Conservation (phyloP, 2,113 vertebrate species). For the Poeciliopsis retropinna region DNA sequence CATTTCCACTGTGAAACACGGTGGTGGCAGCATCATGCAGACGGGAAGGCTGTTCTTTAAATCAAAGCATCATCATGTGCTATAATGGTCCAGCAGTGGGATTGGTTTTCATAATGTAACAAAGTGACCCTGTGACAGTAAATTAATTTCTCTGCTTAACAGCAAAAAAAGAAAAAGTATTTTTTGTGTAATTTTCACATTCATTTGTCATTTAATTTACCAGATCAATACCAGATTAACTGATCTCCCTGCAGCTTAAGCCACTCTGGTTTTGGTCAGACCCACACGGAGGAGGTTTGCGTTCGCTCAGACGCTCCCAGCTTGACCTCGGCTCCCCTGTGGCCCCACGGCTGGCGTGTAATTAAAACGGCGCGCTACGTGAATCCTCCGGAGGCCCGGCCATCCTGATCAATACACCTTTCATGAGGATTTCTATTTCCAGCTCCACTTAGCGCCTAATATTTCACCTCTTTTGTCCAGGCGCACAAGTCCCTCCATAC, state of each 20-base stretch:
- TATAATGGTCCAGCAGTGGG: too few species aligned
- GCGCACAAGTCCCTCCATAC: slow-evolving; percentile 78
- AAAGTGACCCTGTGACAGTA: too few species aligned
- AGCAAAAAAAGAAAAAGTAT: too few species aligned
- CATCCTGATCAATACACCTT: slow-evolving; percentile 81
- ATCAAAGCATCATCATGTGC: too few species aligned
- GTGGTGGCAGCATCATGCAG: background rate
- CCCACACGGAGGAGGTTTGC: slow-evolving; percentile 10
- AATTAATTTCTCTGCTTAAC: too few species aligned
- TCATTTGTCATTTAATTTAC: background rate
- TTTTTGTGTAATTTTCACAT: too few species aligned
- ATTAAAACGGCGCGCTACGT: slow-evolving; percentile 79
- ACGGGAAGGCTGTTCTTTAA: background rate
- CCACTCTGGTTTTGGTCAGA: background rate
- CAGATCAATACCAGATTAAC: background rate
- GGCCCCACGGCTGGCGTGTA: slow-evolving; percentile 63
- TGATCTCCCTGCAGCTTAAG: background rate
- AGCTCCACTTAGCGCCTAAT: slow-evolving; percentile 81
- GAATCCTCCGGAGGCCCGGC: slow-evolving; percentile 67
- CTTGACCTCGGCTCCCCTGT: slow-evolving; percentile 56
- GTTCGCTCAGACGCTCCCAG: slow-evolving; percentile 31
- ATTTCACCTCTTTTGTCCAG: slow-evolving; percentile 81
- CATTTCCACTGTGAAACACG: background rate
- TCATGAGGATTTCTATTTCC: slow-evolving; percentile 81
- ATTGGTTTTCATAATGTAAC: too few species aligned